A percentile compares a stretch with the other conserved stretches of the same genome.
Evolutionary conservation across 92 coral and sea anemone species (phyloP).

Genomic region (Chrysogorgia sp.): DNA sequence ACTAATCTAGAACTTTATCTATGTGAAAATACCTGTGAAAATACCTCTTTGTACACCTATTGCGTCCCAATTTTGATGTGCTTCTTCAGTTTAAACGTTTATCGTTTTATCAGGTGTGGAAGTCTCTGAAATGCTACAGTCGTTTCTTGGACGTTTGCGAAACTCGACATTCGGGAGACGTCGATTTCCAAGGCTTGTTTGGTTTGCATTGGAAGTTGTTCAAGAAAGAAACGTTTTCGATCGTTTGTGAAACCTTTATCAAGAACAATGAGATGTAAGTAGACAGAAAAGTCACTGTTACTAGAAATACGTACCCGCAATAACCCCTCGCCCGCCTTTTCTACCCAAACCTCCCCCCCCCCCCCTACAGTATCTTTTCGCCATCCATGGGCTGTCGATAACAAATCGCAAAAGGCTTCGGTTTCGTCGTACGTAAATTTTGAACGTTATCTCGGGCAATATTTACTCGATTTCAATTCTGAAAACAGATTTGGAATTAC

Average conservation of each 20-base stretch:
- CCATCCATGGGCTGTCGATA: no score
- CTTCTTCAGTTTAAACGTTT: background rate
- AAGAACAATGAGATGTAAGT: conserved; percentile 10
- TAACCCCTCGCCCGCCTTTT: no score
- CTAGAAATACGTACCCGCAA: no score
- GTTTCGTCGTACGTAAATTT: no score
- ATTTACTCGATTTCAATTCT: no score
- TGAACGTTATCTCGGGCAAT: no score
- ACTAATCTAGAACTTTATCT: background rate
- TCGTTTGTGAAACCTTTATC: background rate
- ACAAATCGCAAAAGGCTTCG: no score
- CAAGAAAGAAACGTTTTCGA: background rate
- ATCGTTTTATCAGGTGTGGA: conserved; percentile 18
- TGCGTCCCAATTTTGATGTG: background rate
- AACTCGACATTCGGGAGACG: background rate
- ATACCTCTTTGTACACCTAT: background rate
- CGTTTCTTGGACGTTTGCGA: conserved; percentile 23
- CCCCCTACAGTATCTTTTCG: no score
- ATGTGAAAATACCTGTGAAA: background rate
- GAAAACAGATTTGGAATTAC: no score
- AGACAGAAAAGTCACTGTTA: no score
- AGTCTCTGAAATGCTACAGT: conserved; percentile 2
- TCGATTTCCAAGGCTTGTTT: conserved; percentile 15
- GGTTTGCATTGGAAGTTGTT: conserved; percentile 37
- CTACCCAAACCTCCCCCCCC: no score